Percentiles rank a stretch among this genome's conserved stretches.
These are phyloP conservation scores for Trematomus bernacchii DNA, from an alignment of 2,797 vertebrate species.

Conservation along the genomic window DNA sequence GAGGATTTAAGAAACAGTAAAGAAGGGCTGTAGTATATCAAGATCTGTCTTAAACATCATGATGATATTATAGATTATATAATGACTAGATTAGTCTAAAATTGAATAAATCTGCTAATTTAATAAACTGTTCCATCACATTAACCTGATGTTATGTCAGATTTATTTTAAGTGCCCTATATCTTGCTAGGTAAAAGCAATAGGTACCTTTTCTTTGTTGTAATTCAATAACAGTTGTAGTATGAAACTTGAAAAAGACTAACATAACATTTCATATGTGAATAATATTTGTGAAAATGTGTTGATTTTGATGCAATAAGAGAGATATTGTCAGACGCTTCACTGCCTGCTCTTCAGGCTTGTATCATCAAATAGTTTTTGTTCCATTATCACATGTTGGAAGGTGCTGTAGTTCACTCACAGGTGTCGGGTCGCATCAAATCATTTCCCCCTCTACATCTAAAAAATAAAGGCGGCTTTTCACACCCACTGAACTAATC, in stretches of 20 bases:
- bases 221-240: no score
- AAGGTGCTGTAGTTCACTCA: conserved; percentile 26
- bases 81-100: no score
- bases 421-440: conserved; percentile 25
- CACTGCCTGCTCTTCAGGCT: neutral
- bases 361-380: neutral
- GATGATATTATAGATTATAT: no score
- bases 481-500: neutral
- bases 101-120: no score
- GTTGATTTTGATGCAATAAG: neutral
- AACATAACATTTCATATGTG: neutral
- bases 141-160: no score
- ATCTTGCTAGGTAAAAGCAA: no score
- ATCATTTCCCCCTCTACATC: conserved; percentile 4
- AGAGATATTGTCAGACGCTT: neutral
- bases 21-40: no score
- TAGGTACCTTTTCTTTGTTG: no score
- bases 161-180: no score
- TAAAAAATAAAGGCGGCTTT: conserved; percentile 11
- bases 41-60: no score
- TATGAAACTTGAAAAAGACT: neutral
- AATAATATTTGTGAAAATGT: neutral
- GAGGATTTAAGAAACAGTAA: no score
- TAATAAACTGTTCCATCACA: no score
- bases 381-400: conserved; percentile 36